Base-by-base conservation (phyloP, 2,888 invertebrate genomes). In the Apodemia duryi region DNA sequence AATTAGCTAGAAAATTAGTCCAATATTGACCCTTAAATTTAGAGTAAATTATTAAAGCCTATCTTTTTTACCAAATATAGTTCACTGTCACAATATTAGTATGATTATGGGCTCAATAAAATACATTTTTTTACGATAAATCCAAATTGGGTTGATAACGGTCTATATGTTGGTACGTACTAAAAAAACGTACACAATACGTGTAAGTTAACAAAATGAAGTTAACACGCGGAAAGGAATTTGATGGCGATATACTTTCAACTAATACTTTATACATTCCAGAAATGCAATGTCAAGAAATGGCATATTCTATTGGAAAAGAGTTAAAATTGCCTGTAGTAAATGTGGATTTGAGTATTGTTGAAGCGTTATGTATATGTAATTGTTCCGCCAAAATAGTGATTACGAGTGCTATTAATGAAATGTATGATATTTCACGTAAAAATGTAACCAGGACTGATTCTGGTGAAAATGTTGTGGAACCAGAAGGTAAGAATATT, bases 321-420 rank as follows among this genome's bases (percentile, higher is more conserved):
- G 73, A 69, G 6, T 76, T 93, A 3, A 70, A 77, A 4, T 70
- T 94, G 66, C 92, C 93, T 1, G 87, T 89, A 6, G 73, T 91
- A 68, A 93, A 86, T 77, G 84, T 93, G 66, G 94, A 93, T 77
- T 75, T 80, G 43, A 84, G 89, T 77, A 91, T 89, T 74, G 90
- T 88, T 66, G 90, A 93, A 75, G 89, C 91, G 43, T 76, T 93
- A 52, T 83, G 84, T 70, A 66, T 75, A 0, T 77, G 81, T 64
- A 69, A 77, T 1, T 79, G 80, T 68, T 65, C 78, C 2, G 84
- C 88, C 0, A 85, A 80, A 77, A 51, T 57, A 35, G 62, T 76
- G 38, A 70, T 91, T 29, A 66, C 77, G 11, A 72, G 62, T 49
- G 83, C 82, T 29, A 79, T 89, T 2, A 74, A 83, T 60, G 88